Base-by-base conservation (phyloP, 2,888 invertebrate species). In the Parnassius orleans region DNA sequence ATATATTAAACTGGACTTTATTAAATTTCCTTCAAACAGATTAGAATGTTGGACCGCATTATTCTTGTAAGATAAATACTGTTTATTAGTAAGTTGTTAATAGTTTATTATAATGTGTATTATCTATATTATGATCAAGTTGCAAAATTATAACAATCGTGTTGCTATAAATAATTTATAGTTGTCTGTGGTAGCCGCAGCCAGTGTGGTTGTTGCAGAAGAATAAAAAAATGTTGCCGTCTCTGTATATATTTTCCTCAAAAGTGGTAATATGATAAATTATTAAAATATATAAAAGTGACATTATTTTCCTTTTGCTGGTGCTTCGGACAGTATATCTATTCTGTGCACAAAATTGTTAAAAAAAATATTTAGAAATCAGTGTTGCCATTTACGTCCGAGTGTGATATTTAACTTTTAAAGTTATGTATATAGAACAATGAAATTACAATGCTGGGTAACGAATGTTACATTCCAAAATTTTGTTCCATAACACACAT, bases 1-100 rank as follows among this genome's bases (percentile, higher is more conserved):
- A 2, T 19, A 19, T 19, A 19, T 2, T 19, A 19, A 19, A 19
- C 19, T 19, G 19, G 19, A 19, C 19, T 19, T 19, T 19, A 19
- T n/a, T 11, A 19, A 14, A 9, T 52, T 33, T 15, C 10, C 24
- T 52, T 12, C 9, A 61, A 57, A 54, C 54, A 24, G 53, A 70
- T 69, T 72, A 68, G 76, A 70, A 69, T 65, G 71, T 72, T 71
- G 75, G 64, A 66, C 69, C 75, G 76, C 71, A 60, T 72, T 71
- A 79, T 73, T 69, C 69, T 79, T 90, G 90, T 90, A 90, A 90
- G 88, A 89, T 90, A 83, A 79, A 79, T 79, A 83, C 82, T 84
- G 78, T 83, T 86, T 87, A 84, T 75, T 82, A 87, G 84, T 90
- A 90, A 91, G 90, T 90, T 90, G 90, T 91, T 91, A 82, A 89